Conservation (phyloP, 2,888 invertebrate genomes). For the Coenonympha arcania region DNA sequence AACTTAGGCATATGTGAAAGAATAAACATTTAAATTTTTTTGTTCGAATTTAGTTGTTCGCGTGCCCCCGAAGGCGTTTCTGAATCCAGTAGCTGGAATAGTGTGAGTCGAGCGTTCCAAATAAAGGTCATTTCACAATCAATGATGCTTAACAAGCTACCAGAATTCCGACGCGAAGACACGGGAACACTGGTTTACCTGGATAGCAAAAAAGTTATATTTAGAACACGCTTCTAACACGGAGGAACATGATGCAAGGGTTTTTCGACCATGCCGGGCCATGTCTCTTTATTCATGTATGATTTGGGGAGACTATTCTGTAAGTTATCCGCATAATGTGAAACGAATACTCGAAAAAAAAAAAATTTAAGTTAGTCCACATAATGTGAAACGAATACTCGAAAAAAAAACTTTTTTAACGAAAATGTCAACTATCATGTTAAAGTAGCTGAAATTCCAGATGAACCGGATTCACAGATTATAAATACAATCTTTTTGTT, state of each 20-base stretch:
- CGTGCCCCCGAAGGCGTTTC: neutral
- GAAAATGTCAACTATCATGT: no score
- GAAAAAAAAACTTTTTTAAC: no score
- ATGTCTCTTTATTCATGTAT: constrained; percentile 53
- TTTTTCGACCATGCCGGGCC: constrained; percentile 39
- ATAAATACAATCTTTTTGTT: no score
- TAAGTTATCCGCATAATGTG: constrained; percentile 14
- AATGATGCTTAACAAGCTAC: constrained; percentile 28
- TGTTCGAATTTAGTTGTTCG: no score
- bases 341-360: no score
- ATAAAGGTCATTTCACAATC: constrained; percentile 23
- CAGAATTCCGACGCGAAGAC: constrained; percentile 27
- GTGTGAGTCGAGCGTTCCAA: neutral
- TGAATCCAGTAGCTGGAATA: neutral
- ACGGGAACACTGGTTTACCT: constrained; percentile 26
- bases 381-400: constrained; percentile 10
- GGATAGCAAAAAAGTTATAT: constrained; percentile 28
- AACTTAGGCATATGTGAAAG: no score
- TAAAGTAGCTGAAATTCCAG: no score
- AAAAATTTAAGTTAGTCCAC: no score
- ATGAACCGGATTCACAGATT: no score
- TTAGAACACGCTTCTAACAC: constrained; percentile 34
- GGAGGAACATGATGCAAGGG: constrained; percentile 26
- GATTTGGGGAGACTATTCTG: constrained; percentile 38
- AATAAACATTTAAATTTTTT: no score